These are phyloP conservation scores for Brachystomella parvula DNA, from an alignment of 1,140 invertebrate genomes.

Conservation along the genomic window DNA sequence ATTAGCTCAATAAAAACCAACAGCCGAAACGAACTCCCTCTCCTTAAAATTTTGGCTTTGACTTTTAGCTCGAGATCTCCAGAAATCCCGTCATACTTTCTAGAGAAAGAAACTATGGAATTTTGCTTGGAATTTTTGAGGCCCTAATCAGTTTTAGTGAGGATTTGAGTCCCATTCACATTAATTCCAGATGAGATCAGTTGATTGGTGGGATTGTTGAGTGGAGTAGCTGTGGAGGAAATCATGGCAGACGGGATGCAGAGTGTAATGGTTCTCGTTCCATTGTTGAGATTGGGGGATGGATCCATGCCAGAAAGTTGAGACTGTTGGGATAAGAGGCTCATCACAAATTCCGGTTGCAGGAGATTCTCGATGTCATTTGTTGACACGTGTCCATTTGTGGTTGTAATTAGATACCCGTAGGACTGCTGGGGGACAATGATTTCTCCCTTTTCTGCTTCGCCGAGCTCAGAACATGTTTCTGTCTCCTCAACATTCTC, in stretches of 20 bases:
- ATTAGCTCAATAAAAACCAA: too few species aligned
- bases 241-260: not conserved
- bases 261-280: not conserved
- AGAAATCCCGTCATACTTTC: too few species aligned
- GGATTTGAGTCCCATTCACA: conserved; percentile 1
- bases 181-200: not conserved
- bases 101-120: too few species aligned
- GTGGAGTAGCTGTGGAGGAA: not conserved
- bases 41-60: too few species aligned
- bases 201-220: conserved; percentile 6
- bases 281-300: too few species aligned
- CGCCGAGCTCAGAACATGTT: not conserved
- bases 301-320: too few species aligned
- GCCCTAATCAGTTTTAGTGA: not conserved
- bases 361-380: not conserved
- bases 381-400: conserved; percentile 3
- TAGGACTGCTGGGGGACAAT: not conserved
- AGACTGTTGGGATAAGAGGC: not conserved
- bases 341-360: conserved; percentile 1
- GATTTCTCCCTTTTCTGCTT: too few species aligned
- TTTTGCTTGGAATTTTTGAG: too few species aligned
- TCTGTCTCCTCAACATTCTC: conserved; percentile 7
- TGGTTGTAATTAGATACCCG: conserved; percentile 32
- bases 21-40: too few species aligned
- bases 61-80: too few species aligned